Percentiles rank a stretch among this genome's conserved stretches.
Conservation (phyloP, 2,797 vertebrate genomes). For the Chromis chromis region DNA sequence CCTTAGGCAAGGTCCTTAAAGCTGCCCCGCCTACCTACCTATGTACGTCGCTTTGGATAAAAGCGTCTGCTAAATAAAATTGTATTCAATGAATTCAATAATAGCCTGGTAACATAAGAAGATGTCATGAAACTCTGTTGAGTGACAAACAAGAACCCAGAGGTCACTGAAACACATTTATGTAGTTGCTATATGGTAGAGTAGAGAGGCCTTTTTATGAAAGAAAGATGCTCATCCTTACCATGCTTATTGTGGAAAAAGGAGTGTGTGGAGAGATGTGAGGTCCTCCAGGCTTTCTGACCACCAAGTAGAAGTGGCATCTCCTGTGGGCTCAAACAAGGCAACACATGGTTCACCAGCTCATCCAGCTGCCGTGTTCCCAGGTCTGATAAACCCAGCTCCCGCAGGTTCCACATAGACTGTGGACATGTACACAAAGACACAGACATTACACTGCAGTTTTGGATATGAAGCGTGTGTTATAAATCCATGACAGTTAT, state of each 20-base stretch:
- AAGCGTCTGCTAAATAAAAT: too few species aligned
- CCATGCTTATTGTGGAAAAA: slow-evolving; percentile 97
- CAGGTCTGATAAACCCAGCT: slow-evolving; percentile 92
- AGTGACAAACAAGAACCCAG: not conserved
- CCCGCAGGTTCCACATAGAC: slow-evolving; percentile 87
- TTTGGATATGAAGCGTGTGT: too few species aligned
- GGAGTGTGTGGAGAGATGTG: slow-evolving; percentile 90
- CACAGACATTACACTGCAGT: not conserved
- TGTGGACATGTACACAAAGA: slow-evolving; percentile 64
- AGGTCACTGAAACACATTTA: not conserved
- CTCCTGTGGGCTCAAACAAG: slow-evolving; percentile 77
- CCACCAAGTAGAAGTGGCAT: slow-evolving; percentile 34
- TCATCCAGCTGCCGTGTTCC: slow-evolving; percentile 87
- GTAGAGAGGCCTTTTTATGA: not conserved
- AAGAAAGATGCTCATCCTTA: slow-evolving; percentile 61
- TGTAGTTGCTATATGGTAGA: not conserved
- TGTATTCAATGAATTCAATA: too few species aligned
- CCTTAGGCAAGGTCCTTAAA: too few species aligned
- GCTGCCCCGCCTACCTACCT: too few species aligned
- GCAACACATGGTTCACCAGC: slow-evolving; percentile 86
- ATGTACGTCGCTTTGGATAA: too few species aligned
- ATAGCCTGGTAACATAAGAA: too few species aligned
- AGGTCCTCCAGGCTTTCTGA: slow-evolving; percentile 88
- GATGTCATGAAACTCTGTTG: not conserved
- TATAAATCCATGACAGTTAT: not conserved